Conservation (phyloP, 2,113 vertebrate species). For the Lampris incognitus region DNA sequence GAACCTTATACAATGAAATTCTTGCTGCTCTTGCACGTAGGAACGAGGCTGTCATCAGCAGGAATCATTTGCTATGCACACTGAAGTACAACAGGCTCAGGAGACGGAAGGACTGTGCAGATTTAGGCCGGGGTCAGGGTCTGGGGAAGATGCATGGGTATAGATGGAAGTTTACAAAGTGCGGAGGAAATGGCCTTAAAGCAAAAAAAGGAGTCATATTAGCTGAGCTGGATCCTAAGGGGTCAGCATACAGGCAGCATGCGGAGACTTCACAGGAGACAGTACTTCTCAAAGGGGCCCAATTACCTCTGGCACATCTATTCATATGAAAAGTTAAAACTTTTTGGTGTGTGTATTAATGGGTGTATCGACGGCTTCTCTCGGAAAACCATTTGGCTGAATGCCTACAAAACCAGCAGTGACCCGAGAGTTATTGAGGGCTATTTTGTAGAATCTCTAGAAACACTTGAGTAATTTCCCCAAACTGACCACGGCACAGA, state of each 20-base stretch:
- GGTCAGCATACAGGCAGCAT: neutral
- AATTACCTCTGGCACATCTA: constrained; percentile 39
- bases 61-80: too few species aligned
- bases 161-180: too few species aligned
- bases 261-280: neutral
- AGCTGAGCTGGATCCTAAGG: constrained; percentile 7
- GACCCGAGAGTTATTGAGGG: constrained; percentile 11
- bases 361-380: constrained; percentile 5
- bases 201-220: constrained; percentile 26
- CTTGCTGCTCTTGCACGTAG: too few species aligned
- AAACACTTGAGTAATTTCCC: neutral
- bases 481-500: constrained; percentile 8
- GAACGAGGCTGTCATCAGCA: too few species aligned
- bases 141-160: too few species aligned
- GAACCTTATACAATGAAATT: neutral
- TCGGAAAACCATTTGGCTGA: constrained; percentile 16
- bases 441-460: constrained; percentile 7
- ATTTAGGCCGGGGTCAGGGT: too few species aligned
- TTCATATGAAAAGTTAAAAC: constrained; percentile 23
- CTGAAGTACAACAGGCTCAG: too few species aligned
- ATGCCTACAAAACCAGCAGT: constrained; percentile 19
- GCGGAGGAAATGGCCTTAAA: too few species aligned
- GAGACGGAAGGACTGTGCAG: too few species aligned
- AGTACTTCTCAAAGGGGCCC: constrained; percentile 11
- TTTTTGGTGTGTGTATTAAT: constrained; percentile 22